These are phyloP conservation scores for Chamaea fasciata DNA, from an alignment of 2,113 vertebrate species.

Conservation along the genomic window DNA sequence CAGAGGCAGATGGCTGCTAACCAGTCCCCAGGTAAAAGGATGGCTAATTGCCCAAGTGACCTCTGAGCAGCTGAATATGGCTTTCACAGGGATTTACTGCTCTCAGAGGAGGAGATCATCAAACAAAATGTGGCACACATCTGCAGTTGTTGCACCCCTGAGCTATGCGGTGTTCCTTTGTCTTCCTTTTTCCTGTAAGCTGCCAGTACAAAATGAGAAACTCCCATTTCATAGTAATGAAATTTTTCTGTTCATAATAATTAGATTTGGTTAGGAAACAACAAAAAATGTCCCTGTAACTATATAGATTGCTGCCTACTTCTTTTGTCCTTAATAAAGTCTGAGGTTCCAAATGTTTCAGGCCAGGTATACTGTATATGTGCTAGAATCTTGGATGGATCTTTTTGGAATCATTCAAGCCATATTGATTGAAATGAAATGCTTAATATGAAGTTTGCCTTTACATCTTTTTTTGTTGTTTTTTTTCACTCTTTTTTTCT, in stretches of 20 bases:
- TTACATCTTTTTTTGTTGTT: background rate
- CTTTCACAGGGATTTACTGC: background rate
- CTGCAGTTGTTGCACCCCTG: background rate
- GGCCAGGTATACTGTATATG: background rate
- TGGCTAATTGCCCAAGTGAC: background rate
- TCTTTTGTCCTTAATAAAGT: background rate
- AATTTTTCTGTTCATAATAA: too few relatives aligned
- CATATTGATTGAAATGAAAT: background rate
- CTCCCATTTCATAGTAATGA: background rate
- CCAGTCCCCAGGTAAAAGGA: slow-evolving; percentile 80
- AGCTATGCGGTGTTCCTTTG: background rate
- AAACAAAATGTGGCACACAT: background rate
- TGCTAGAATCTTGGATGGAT: background rate
- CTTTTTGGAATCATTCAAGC: background rate
- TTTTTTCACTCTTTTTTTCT: background rate
- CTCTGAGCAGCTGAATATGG: background rate
- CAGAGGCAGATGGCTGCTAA: slow-evolving; percentile 88
- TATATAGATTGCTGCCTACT: background rate
- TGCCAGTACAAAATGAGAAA: background rate
- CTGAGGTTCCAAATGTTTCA: background rate
- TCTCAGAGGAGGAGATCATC: background rate
- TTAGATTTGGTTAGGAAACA: background rate
- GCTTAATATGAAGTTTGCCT: background rate
- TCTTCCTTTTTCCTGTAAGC: background rate
- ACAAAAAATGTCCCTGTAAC: background rate